Base-by-base conservation (phyloP, 2,113 vertebrate species). In the Alethe castanea region DNA sequence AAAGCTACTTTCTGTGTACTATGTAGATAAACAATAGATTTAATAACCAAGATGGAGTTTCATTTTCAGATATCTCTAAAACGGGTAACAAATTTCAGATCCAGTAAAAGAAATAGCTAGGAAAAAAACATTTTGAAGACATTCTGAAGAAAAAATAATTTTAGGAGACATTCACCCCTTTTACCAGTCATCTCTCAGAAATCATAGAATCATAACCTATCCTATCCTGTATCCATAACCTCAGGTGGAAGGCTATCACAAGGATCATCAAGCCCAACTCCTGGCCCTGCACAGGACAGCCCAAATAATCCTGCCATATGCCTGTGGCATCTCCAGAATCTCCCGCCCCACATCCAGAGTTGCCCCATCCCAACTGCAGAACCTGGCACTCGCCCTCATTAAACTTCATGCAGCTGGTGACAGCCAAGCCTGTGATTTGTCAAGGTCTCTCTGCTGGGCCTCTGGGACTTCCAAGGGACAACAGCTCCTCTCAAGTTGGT, bases 301-400 rank as follows among this genome's bases (percentile, higher is more conserved):
- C 11, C 17, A 31, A 67, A 52, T 33, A 86, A 44, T 52, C 36
- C 22, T 6, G 3, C 6, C 33, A 12, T 3, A 18, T 19, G 14
- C 62, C 45, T 6, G 9, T 44, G 33, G 28, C 22, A 44, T 23
- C 40, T 40, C 40, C 40, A 54, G 28, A 29, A n/a, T 40, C 24
- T 3, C 12, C 19, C 10, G 19, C 12, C 3, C 3, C 12, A 54
- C 16, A 47, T 25, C 8, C 5, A 17, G 16, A 17, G 29, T 1
- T 40, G 48, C 16, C 38, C 13, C 29, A 47, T 31, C 13, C 48
- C 29, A 70, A 2, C 14, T 54, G 19, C 65, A 70, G 47, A 70
- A 54, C 17, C 40, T 38, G 29, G 29, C n/a, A 70, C 13, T 9
- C n/a, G 65, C 28, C n/a, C 56, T 25, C 0, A 0, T 20, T 52